phyloP scores from a whole-genome alignment of 2,888 invertebrate species.

The Agrochola litura region DNA sequence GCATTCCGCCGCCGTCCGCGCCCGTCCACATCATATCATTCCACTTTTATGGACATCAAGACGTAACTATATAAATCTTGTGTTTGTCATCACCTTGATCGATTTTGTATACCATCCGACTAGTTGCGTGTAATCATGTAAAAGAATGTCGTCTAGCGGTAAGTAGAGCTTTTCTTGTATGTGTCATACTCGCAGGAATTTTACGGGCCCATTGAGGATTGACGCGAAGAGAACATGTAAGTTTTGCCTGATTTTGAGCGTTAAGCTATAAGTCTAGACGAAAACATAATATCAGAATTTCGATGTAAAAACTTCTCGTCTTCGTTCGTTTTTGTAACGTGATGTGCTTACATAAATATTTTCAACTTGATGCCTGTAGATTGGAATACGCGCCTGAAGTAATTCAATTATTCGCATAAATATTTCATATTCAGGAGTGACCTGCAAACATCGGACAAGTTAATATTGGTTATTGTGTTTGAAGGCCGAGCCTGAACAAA shows the following conservation, averaged over 20 bases:
- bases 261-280: background rate
- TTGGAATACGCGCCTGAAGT: slow-evolving; percentile 26
- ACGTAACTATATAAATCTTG: slow-evolving; percentile 56
- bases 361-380: background rate
- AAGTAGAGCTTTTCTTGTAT: slow-evolving; percentile 41
- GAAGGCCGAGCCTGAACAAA: slow-evolving; percentile 42
- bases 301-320: slow-evolving; percentile 3
- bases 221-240: background rate
- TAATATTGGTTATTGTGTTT: slow-evolving; percentile 43
- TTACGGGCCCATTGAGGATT: slow-evolving; percentile 10
- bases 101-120: slow-evolving; percentile 57
- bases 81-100: slow-evolving; percentile 65
- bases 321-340: slow-evolving; percentile 9
- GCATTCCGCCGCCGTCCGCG: slow-evolving; percentile 61
- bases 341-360: slow-evolving; percentile 16
- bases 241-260: background rate
- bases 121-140: slow-evolving; percentile 53
- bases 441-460: slow-evolving; percentile 29
- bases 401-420: slow-evolving; percentile 35
- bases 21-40: slow-evolving; percentile 56
- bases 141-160: slow-evolving; percentile 67
- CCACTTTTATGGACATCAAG: slow-evolving; percentile 72
- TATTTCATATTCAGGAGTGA: slow-evolving; percentile 50
- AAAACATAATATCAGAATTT: background rate
- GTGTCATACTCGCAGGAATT: slow-evolving; percentile 38